Percentiles rank a stretch among this genome's conserved stretches.
These are phyloP conservation scores for Drosophila kokeensis DNA, from an alignment of 2,888 invertebrate genomes.

Conservation along the genomic window DNA sequence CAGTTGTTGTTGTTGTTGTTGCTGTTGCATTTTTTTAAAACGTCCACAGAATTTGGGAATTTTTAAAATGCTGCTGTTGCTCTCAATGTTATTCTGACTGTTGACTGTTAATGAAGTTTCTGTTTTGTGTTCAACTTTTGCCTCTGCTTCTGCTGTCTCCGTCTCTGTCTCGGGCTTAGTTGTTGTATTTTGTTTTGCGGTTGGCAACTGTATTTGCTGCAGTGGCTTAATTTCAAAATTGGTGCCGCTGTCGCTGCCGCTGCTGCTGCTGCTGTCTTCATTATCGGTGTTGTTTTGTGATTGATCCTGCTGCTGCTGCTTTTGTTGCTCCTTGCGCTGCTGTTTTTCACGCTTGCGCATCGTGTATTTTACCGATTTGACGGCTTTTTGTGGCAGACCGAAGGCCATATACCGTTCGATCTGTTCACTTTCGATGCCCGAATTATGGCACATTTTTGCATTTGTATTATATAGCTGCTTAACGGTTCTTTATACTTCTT, in stretches of 20 bases:
- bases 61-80: slow-evolving; percentile 35
- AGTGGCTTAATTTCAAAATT: slow-evolving; percentile 37
- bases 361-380: slow-evolving; percentile 81
- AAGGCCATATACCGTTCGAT: slow-evolving; percentile 83
- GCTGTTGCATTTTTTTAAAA: slow-evolving; percentile 60
- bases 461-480: slow-evolving; percentile 45
- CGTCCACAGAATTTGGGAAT: slow-evolving; percentile 69
- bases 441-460: slow-evolving; percentile 83
- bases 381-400: slow-evolving; percentile 84
- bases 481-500: slow-evolving; percentile 29
- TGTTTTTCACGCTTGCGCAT: slow-evolving; percentile 78
- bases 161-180: neutral
- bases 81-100: slow-evolving; percentile 24
- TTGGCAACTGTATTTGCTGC: slow-evolving; percentile 11
- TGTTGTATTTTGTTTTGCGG: neutral
- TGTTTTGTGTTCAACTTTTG: slow-evolving; percentile 7
- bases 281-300: slow-evolving; percentile 37
- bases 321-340: slow-evolving; percentile 42
- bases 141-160: neutral
- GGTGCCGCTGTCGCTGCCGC: slow-evolving; percentile 54
- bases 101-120: slow-evolving; percentile 13
- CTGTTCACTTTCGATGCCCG: slow-evolving; percentile 81
- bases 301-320: slow-evolving; percentile 29
- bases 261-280: slow-evolving; percentile 32
- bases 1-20: slow-evolving; percentile 41